Base-by-base conservation (phyloP, 2,113 vertebrate species). In the Burhinus oedicnemus region DNA sequence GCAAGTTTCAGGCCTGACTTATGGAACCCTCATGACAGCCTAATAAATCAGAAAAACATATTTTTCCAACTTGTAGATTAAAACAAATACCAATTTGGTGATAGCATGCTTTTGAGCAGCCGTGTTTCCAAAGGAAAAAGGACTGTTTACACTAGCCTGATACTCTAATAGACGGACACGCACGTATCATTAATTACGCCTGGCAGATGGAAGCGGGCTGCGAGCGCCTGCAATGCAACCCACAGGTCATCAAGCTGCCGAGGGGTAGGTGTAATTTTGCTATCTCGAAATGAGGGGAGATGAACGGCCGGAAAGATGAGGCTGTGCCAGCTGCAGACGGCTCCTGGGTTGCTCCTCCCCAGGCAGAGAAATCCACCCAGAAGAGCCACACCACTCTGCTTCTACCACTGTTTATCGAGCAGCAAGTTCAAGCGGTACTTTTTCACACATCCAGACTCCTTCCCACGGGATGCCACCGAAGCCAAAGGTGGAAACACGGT, bases 21-120 rank as follows among this genome's bases (percentile, higher is more conserved):
- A 64, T 0, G 0, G 61, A 93, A 44, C 30, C 36, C 49, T 84
- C 54, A 5, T 57, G 84, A 93, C 87, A 86, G 82, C 32, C 75
- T 66, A 90, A 92, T 92, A 95, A 94, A 96, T 93, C 87, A 95
- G 66, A 76, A 64, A 91, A 93, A 44, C 15, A 0, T 52, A 81
- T 92, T 93, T 96, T 80, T 93, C 85, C 71, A 93, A 85, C 84
- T 87, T 86, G 75, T 38, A 94, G 93, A 93, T 92, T 95, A 96
- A 94, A 94, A 88, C 79, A 94, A 96, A 96, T 88, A 83, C 70
- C 93, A 92, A 2, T 92, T 94, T 72, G 85, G 75, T 93, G 92
- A 96, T 77, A 88, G 68, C 82, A 83, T 54, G 55, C 68, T 90
- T 66, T 55, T 47, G 79, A 90, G 87, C 66, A 83, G 90, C 66